Percentiles rank a stretch among this genome's conserved stretches.
Conservation (phyloP, 2,113 vertebrate species). For the Maccullochella peelii region DNA sequence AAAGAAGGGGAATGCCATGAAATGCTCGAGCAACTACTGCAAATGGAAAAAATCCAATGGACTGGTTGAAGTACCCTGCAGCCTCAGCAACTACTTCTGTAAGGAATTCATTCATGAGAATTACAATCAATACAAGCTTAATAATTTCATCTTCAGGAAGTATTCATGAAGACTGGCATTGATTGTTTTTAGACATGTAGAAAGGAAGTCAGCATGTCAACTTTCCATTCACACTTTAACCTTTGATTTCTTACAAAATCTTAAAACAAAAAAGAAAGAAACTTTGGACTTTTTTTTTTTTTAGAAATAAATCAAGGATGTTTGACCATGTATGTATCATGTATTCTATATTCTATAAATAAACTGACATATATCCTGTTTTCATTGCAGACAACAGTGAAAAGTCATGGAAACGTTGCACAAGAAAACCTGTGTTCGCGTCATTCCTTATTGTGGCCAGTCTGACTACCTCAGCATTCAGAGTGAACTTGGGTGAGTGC, state of each 20-base stretch:
- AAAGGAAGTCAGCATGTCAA: background rate
- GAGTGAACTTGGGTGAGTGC: conserved; percentile 36
- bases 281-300: no score
- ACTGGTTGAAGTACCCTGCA: conserved; percentile 59
- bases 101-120: background rate
- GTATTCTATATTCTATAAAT: no score
- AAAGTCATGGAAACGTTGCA: conserved; percentile 52
- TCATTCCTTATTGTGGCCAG: conserved; percentile 44
- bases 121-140: background rate
- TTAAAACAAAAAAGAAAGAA: no score
- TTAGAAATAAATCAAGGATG: background rate
- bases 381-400: conserved; percentile 24
- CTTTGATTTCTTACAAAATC: no score
- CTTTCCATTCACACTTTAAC: background rate
- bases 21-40: conserved; percentile 47
- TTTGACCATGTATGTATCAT: background rate
- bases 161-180: background rate
- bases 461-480: conserved; percentile 54
- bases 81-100: conserved; percentile 39
- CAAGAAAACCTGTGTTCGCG: conserved; percentile 56
- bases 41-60: conserved; percentile 61
- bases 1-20: conserved; percentile 53
- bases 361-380: background rate
- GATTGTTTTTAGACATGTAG: background rate
- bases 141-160: background rate